Evolutionary conservation across 2,113 vertebrate species (phyloP), one percentile per base, ranked within the genome.

Genomic region (Dissostichus mawsoni): DNA sequence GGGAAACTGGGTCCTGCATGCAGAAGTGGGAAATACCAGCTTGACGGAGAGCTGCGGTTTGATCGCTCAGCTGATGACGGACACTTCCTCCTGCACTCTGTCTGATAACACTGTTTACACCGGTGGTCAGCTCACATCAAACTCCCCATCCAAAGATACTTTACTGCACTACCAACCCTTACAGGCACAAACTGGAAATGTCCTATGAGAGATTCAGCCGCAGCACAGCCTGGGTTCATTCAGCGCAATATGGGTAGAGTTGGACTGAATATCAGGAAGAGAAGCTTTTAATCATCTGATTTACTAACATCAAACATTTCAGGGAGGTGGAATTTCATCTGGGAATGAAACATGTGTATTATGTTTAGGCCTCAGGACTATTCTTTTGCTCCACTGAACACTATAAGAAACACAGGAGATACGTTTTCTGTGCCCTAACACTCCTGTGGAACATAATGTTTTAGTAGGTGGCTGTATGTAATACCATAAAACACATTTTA

Each of bases 51-150:
- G n/a, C 57, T 59, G 9, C 12, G 61, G 85, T 81, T 76, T 74
- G 90, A 93, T 90, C 74, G 44, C 83, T 89, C 78, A 70, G 77
- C 76, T 83, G 86, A 51, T 87, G 92, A 94, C 68, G 51, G 92
- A 91, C 78, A 91, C 76, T 82, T 95, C 91, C 91, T 93, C 75
- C 92, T 91, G 92, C 86, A 72, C 76, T 41, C 51, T 48, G 70
- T 50, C 89, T 88, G 94, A 95, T 92, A 94, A 93, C 80, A 74
- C 36, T 88, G 90, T 89, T 92, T 92, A 91, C 83, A 69, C n/a
- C 3, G 29, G 29, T 36, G 62, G 77, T 88, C 64, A 78, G 64
- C 68, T 76, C 69, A 25, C 45, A 78, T 76, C 58, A 61, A 79
- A 33, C 36, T 18, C 50, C 45, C 56, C 74, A 75, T 70, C 76